Percentiles rank a stretch among this genome's conserved stretches.
phyloP scores from a whole-genome alignment of 2,113 vertebrate genomes.

The Antigone vipio region DNA sequence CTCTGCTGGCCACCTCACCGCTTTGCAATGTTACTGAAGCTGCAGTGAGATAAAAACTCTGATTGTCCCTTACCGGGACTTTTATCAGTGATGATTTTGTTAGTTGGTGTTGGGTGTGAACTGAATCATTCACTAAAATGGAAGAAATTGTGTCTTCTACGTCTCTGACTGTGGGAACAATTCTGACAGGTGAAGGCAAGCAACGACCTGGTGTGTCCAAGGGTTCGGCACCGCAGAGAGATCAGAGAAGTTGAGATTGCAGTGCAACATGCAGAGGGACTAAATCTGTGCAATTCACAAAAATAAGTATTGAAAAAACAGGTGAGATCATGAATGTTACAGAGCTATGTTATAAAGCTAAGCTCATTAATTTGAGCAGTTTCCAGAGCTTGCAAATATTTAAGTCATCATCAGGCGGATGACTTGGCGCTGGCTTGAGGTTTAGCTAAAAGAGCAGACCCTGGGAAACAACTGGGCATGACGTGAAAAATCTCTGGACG shows the following conservation, averaged over 20 bases:
- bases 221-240: not conserved
- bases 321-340: not conserved
- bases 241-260: not conserved
- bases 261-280: fast-evolving
- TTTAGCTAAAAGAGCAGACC: not conserved
- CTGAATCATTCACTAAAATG: not conserved
- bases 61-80: not conserved
- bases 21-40: not conserved
- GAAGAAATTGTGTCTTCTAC: not conserved
- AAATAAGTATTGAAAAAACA: not conserved
- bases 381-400: not conserved
- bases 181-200: not conserved
- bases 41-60: not conserved
- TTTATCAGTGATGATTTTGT: not conserved
- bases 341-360: not conserved
- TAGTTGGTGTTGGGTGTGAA: not conserved
- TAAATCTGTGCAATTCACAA: not conserved
- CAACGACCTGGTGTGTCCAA: not conserved
- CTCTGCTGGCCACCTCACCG: not conserved
- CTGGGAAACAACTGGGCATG: not conserved
- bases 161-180: not conserved
- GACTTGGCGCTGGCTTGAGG: not conserved
- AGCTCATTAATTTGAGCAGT: not conserved
- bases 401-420: not conserved
- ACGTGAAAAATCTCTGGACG: not conserved